A percentile compares a stretch with the other conserved stretches of the same genome.
phyloP scores from a whole-genome alignment of 2,797 vertebrate genomes.

The Eurystomus glaucurus region DNA sequence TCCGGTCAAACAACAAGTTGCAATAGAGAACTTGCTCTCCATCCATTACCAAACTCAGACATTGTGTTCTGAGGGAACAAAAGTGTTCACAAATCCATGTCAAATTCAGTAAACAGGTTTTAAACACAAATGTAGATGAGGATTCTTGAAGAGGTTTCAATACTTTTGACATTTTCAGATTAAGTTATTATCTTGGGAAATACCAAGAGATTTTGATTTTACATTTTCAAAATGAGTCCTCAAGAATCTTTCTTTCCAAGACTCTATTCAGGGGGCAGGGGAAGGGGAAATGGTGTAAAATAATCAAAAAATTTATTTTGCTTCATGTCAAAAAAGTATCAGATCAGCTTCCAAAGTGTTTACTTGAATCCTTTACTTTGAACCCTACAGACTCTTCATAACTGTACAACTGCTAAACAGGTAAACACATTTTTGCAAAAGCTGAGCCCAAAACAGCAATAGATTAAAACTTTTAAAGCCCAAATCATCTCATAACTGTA shows the following conservation, averaged over 20 bases:
- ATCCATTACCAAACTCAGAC: neutral
- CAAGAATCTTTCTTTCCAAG: neutral
- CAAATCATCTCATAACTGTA: accelerated
- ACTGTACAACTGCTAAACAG: neutral
- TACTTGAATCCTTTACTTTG: neutral
- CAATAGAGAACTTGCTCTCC: neutral
- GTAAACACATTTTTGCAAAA: neutral
- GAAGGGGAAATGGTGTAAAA: accelerated
- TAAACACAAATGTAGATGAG: accelerated
- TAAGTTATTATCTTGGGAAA: neutral
- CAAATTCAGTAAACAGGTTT: neutral
- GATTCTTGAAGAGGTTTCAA: neutral
- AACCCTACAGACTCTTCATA: neutral
- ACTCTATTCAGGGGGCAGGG: neutral
- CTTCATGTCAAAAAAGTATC: neutral
- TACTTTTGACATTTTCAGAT: neutral
- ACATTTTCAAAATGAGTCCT: neutral
- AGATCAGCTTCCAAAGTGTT: neutral
- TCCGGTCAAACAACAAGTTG: neutral
- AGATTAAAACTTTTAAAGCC: neutral
- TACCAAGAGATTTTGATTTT: neutral
- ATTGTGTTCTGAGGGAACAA: neutral
- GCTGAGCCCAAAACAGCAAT: neutral
- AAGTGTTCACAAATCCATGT: accelerated
- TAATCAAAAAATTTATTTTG: neutral